Evolutionary conservation across 2,113 vertebrate genomes (phyloP).

Genomic region (Microcebus tavaratra): DNA sequence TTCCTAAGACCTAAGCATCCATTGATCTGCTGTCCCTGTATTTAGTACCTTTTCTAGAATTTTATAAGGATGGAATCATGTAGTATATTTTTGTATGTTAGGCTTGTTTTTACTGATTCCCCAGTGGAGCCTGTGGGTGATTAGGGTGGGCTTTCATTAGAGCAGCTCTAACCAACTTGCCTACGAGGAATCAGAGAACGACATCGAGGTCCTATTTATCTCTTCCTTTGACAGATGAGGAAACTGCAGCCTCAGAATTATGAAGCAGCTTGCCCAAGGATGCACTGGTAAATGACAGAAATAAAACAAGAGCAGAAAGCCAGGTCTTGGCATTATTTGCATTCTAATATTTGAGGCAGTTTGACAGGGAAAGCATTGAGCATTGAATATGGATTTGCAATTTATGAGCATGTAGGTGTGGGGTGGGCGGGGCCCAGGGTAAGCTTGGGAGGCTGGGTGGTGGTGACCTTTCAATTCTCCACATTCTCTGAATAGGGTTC

Average conservation of each 20-base stretch:
- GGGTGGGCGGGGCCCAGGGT: neutral
- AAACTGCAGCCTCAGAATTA: neutral
- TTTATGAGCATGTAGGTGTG: neutral
- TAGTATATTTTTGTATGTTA: neutral
- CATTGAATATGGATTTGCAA: neutral
- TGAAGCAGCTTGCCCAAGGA: neutral
- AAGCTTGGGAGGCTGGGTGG: neutral
- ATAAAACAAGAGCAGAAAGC: neutral
- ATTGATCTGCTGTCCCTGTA: neutral
- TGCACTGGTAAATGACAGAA: neutral
- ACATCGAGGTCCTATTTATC: neutral
- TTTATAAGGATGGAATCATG: neutral
- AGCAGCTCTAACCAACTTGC: neutral
- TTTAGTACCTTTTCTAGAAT: neutral
- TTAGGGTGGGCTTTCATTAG: neutral
- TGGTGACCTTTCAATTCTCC: neutral
- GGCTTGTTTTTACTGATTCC: neutral
- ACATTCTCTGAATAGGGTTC: conserved; percentile 48
- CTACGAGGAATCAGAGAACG: neutral
- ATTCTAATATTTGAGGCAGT: neutral
- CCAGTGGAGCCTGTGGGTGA: no score
- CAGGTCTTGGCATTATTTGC: neutral
- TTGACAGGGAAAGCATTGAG: neutral
- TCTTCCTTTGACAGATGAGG: neutral
- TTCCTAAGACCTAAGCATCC: neutral